Evolutionary conservation across 2,888 invertebrate genomes (phyloP).

Genomic region (Ectropis crepuscularia): DNA sequence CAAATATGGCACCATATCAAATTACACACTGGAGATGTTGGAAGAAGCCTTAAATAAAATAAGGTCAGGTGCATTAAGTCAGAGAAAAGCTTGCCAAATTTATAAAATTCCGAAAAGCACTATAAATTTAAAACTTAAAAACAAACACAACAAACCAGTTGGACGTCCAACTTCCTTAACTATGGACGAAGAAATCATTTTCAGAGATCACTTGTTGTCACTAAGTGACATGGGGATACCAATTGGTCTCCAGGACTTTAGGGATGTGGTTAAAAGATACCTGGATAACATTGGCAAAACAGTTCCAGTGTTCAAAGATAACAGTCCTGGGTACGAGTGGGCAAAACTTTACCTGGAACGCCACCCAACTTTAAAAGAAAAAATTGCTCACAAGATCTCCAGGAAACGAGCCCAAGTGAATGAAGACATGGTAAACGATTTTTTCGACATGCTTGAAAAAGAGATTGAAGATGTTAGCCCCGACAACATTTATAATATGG

Average conservation of each 20-base stretch:
- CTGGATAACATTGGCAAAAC: constrained; percentile 27
- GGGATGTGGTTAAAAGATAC: constrained; percentile 32
- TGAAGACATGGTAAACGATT: constrained; percentile 33
- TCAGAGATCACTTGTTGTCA: constrained; percentile 28
- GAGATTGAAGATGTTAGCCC: constrained; percentile 30
- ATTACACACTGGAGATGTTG: constrained; percentile 30
- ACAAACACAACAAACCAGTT: constrained; percentile 30
- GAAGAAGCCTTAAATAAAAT: constrained; percentile 33
- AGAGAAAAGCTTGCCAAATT: constrained; percentile 23
- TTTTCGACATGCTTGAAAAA: constrained; percentile 29
- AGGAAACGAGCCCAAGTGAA: constrained; percentile 32
- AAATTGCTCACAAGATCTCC: constrained; percentile 26
- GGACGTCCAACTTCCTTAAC: constrained; percentile 22
- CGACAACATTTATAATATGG: constrained; percentile 32
- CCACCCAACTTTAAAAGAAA: constrained; percentile 31
- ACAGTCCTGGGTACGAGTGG: constrained; percentile 35
- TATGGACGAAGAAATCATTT: constrained; percentile 21
- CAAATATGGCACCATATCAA: constrained; percentile 32
- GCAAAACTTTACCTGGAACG: constrained; percentile 33
- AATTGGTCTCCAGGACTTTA: constrained; percentile 31
- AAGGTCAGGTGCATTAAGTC: constrained; percentile 29
- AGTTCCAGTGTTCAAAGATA: constrained; percentile 27
- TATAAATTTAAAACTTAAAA: constrained; percentile 26
- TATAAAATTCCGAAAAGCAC: constrained; percentile 30
- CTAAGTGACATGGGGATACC: constrained; percentile 31